Base-by-base conservation (phyloP, 2,113 vertebrate species). In the Podiceps cristatus region DNA sequence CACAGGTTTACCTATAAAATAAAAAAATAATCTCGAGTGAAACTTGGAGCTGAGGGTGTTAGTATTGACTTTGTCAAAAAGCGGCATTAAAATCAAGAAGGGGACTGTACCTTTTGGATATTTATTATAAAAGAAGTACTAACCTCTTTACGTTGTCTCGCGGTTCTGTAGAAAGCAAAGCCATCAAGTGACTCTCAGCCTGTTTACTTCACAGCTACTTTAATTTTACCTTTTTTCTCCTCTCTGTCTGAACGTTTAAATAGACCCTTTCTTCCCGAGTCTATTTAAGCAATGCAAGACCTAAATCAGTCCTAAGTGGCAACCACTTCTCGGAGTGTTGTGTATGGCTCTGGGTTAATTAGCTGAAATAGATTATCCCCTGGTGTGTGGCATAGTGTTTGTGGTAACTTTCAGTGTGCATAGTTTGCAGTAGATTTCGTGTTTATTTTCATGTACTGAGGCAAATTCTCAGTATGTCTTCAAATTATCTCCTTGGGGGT, bases 401-500 rank as follows among this genome's bases (percentile, higher is more conserved):
- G 88, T 96, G 93, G 94, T 95, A 98, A 98, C 97, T 98, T 98
- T 86, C 86, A 94, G 81, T 92, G 92, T 69, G 78, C 93, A 49
- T 47, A 89, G 83, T 94, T 97, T 95, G 94, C 95, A 93, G 96
- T 94, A 85, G 92, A 96, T 97, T 98, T 97, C 96, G 17, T 98
- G 98, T 98, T 98, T 98, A 97, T 98, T 98, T 98, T 97, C 98
- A 94, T 97, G 96, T 97, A 96, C 73, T 60, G 95, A 98, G 98
- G 97, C 97, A 98, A 98, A 98, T 97, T 98, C 98, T 98, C 98
- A 97, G 97, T 97, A 92, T 98, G 97, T 97, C 98, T 98, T 98
- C 98, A 98, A 98, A 98, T 98, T 98, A 98, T 97, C 98, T 98
- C 98, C 98, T 98, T 98, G 96, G 82, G 97, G 98, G 96, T 98